Percentiles rank a stretch among this genome's conserved stretches.
Conservation (phyloP, 2,113 vertebrate species). For the Sceloporus undulatus region DNA sequence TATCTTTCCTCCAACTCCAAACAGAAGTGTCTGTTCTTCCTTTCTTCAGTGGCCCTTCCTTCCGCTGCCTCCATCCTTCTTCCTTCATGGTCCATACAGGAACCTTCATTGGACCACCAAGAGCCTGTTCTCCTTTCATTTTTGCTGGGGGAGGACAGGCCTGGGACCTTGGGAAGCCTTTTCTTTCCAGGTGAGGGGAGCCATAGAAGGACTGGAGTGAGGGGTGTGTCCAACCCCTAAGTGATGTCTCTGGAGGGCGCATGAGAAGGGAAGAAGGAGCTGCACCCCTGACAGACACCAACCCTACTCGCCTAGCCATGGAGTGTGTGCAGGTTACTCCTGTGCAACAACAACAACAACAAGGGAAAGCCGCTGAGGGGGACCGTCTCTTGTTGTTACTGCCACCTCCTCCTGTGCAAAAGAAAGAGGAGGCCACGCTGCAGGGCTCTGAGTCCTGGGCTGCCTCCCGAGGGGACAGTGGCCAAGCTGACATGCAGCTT, state of each 20-base stretch:
- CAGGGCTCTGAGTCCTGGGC: slow-evolving; percentile 10
- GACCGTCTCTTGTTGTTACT: slow-evolving; percentile 5
- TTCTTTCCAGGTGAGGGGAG: neutral
- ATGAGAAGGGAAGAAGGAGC: slow-evolving; percentile 33
- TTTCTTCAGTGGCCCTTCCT: neutral
- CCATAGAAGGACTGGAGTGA: neutral
- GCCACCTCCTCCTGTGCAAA: neutral
- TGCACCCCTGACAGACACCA: neutral
- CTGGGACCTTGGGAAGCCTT: neutral
- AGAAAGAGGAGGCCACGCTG: neutral
- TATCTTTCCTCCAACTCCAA: neutral
- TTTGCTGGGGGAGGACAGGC: neutral
- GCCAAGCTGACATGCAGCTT: neutral
- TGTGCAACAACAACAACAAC: slow-evolving; percentile 6
- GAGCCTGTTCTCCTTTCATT: neutral
- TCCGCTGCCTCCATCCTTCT: neutral
- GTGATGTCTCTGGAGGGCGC: slow-evolving; percentile 2
- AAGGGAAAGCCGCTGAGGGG: slow-evolving; percentile 8
- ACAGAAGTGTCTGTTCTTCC: neutral
- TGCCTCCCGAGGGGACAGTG: neutral
- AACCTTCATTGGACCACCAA: neutral
- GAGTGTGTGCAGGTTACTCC: slow-evolving; percentile 25
- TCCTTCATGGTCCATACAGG: slow-evolving; percentile 20
- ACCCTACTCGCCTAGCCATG: slow-evolving; percentile 3
- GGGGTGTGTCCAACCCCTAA: neutral